A percentile compares a stretch with the other conserved stretches of the same genome.
Conservation (phyloP, 2,797 vertebrate species). For the Delichon dasypus region DNA sequence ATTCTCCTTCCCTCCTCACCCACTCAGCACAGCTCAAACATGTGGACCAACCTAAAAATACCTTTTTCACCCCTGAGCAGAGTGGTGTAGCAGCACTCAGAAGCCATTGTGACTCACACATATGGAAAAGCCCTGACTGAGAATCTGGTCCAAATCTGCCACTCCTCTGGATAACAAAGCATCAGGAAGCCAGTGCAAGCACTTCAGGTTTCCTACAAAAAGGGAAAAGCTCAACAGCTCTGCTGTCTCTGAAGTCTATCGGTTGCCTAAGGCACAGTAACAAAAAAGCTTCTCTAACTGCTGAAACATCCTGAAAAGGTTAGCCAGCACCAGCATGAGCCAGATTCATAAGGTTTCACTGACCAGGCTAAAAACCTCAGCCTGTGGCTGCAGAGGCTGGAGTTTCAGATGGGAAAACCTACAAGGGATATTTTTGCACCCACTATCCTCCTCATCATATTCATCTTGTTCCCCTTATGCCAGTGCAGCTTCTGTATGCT, state of each 20-base stretch:
- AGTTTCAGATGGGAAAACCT: neutral
- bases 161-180: neutral
- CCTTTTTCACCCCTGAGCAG: fast-evolving
- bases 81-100: fast-evolving
- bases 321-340: neutral
- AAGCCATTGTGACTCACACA: fast-evolving
- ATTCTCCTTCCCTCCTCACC: neutral
- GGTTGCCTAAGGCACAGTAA: neutral
- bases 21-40: neutral
- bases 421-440: neutral
- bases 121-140: neutral
- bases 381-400: neutral
- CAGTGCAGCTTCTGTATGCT: neutral
- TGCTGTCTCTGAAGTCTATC: neutral
- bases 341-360: neutral
- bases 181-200: neutral
- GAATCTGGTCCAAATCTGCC: neutral
- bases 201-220: neutral
- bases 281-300: neutral
- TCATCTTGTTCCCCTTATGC: neutral
- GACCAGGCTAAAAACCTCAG: neutral
- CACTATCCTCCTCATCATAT: too few relatives aligned
- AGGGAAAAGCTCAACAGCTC: neutral
- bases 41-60: neutral
- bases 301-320: neutral